phyloP scores from a whole-genome alignment of 2,888 invertebrate genomes.

The Ethmia dodecea region DNA sequence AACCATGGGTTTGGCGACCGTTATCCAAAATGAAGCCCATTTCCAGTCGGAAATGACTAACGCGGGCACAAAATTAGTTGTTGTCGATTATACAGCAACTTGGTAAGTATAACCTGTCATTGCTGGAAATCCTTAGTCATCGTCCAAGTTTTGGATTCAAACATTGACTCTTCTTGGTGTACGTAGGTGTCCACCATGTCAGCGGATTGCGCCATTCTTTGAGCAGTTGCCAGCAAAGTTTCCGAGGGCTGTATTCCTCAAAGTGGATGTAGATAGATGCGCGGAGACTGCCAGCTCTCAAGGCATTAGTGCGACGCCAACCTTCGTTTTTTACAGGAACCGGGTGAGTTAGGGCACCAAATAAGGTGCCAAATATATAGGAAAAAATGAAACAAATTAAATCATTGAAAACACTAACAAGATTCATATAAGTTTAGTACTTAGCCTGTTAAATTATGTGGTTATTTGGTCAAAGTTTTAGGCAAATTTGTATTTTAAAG shows the following conservation, averaged over 20 bases:
- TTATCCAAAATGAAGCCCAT: conserved; percentile 86
- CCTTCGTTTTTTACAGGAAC: conserved; percentile 96
- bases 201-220: conserved; percentile 94
- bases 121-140: conserved; percentile 54
- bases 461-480: no score
- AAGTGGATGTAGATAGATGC: conserved; percentile 97
- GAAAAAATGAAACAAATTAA: no score
- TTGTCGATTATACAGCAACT: conserved; percentile 96
- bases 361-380: no score
- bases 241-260: conserved; percentile 92
- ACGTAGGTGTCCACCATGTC: conserved; percentile 97
- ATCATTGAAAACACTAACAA: no score
- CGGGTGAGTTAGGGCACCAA: no score
- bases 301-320: conserved; percentile 98
- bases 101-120: conserved; percentile 81
- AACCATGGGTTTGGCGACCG: conserved; percentile 78
- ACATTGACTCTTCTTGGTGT: conserved; percentile 17
- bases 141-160: conserved; percentile 23
- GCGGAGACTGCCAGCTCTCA: conserved; percentile 91
- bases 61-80: conserved; percentile 92
- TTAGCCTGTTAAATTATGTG: no score
- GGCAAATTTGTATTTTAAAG: no score
- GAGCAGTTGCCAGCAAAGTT: conserved; percentile 93
- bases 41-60: conserved; percentile 90
- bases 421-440: no score